Conservation (phyloP, 2,797 vertebrate genomes). For the Epinephelus awoara region DNA sequence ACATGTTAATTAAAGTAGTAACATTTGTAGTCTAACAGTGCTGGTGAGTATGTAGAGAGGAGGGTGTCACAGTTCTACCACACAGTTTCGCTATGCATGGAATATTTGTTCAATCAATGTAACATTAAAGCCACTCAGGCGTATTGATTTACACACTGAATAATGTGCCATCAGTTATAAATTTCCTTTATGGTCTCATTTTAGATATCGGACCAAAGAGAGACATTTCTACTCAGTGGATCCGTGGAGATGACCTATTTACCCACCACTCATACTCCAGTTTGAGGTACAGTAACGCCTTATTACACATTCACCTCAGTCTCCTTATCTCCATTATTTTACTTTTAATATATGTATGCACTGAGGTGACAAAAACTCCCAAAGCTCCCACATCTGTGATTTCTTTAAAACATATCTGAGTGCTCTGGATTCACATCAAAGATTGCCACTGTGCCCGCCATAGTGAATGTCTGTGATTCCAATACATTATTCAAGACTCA, state of each 20-base stretch:
- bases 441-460: conserved; percentile 45
- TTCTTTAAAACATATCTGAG: conserved; percentile 55
- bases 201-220: conserved; percentile 29
- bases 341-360: conserved; percentile 64
- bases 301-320: conserved; percentile 38
- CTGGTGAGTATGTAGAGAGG: neutral
- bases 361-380: conserved; percentile 68
- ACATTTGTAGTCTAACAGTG: conserved; percentile 23
- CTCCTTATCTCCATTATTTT: conserved; percentile 56
- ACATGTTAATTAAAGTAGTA: conserved; percentile 58
- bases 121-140: conserved; percentile 22
- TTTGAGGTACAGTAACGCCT: conserved; percentile 34
- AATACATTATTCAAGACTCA: conserved; percentile 78
- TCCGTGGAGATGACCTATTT: conserved; percentile 9
- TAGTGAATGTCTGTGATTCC: conserved; percentile 53
- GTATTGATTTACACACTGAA: conserved; percentile 31
- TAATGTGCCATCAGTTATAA: conserved; percentile 6
- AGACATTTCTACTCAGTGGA: conserved; percentile 3
- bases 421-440: conserved; percentile 79
- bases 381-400: conserved; percentile 48
- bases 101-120: conserved; percentile 27
- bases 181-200: conserved; percentile 25
- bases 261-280: neutral
- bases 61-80: conserved; percentile 4
- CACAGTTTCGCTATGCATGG: conserved; percentile 22